Base-by-base conservation (phyloP, 2,113 vertebrate species). In the Rostratula benghalensis region DNA sequence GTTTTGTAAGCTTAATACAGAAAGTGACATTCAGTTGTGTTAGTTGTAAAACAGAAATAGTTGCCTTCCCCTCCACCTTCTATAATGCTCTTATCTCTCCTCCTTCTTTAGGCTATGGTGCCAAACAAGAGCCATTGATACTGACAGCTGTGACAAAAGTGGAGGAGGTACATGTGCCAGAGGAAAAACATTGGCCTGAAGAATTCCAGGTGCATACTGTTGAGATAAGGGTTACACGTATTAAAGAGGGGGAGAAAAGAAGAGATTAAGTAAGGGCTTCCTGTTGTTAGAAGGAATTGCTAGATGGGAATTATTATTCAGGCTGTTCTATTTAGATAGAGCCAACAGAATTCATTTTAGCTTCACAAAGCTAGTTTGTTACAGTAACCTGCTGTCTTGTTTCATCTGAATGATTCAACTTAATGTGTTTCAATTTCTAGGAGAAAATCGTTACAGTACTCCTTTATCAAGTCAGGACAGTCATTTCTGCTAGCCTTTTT, bases 71-170 rank as follows among this genome's bases (percentile, higher is more conserved):
- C 30, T n/a, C 18, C 35, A 53, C 61, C 82, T 61, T 97, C 46
- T 90, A 14, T 95, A 82, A 83, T 53, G 43, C 41, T 84, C 6
- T 96, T 95, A 15, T 63, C 74, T 93, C 41, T 81, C 53, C 64
- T 59, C 73, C 48, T 80, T 87, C 53, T 96, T 81, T 89, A 99
- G 99, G 98, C 48, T 99, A 99, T 33, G 95, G 98, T 41, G 94
- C 98, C 93, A 98, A 97, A 89, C 94, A 97, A 61, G 98, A 98
- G 35, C 91, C 97, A 70, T 97, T 98, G 92, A 97, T 98, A 25
- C 93, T 98, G 93, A 97, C 98, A 10, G 97, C 98, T 37, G 54
- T 97, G 91, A 98, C 98, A 11, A 97, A 97, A 67, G 75, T 94
- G 6, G 98, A 98, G 84, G 94, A 95, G 68, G 78, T 88, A 60